Evolutionary conservation across 2,888 invertebrate genomes (phyloP), one percentile per base, ranked within the genome.

Genomic region (Hybos culiciformis): DNA sequence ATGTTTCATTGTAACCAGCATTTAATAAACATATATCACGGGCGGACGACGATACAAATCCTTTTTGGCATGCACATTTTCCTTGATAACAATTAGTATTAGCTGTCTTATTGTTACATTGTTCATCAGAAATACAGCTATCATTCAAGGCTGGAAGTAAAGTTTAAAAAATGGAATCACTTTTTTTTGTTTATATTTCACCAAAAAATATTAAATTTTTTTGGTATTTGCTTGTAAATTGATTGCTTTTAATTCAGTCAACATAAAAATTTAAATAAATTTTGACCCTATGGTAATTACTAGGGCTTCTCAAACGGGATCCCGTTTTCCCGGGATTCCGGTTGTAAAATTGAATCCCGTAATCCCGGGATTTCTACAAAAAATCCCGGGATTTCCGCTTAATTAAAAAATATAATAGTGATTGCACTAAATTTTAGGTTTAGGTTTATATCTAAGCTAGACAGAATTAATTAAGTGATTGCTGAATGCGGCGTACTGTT

Each of bases 21-120:
- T 38, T 43, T 20, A 48, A 42, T 5, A 53, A 39, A 44, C 58
- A 58, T 19, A 37, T 26, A 1, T 40, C 29, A 24, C 48, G 45
- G 8, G 50, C 24, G 3, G 41, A 17, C 1, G 50, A 46, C 5
- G 50, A 46, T 32, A 53, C 49, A 32, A 42, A 48, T 6, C 49
- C 53, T 2, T 21, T 15, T 4, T 20, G 12, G 26, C 58, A 58
- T 9, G 53, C 43, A 33, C 58, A 58, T 24, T 37, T 43, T 5
- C 24, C 29, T 5, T 32, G 32, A 20, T 19, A 26, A 24, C 53
- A 53, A 38, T 46, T 43, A 18, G 53, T 45, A 42, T 49, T 36
- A 7, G 15, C 39, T 2, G 50, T 50, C n/a, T 42, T 37, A 29
- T 49, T 41, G 23, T 54, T 47, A 34, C 63, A 63, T 2, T 56